Percentiles rank a stretch among this genome's conserved stretches.
These are phyloP conservation scores for Leucoraja erinaceus DNA, from an alignment of 2,113 vertebrate species.

Conservation along the genomic window DNA sequence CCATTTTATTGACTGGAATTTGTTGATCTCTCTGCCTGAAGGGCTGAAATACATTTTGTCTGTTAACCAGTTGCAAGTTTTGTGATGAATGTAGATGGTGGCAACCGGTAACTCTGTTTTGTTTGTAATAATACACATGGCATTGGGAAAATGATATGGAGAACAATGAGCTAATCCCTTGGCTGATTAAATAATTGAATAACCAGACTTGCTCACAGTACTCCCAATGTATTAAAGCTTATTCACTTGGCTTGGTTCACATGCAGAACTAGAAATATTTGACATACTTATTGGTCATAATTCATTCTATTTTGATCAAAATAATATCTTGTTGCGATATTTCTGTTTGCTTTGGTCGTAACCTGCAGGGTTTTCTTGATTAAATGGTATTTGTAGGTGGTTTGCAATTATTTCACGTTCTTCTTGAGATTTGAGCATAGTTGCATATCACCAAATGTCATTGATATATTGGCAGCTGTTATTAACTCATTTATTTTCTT, in stretches of 20 bases:
- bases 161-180: background rate
- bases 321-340: no score
- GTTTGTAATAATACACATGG: background rate
- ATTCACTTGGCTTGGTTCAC: background rate
- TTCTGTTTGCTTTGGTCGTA: background rate
- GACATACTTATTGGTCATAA: background rate
- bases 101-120: background rate
- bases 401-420: background rate
- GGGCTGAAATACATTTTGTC: background rate
- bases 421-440: background rate
- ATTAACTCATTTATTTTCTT: constrained; percentile 42
- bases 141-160: background rate
- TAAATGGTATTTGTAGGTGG: no score
- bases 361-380: background rate
- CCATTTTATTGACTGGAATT: background rate
- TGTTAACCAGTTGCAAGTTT: background rate
- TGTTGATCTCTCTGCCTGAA: background rate
- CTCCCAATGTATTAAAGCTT: background rate
- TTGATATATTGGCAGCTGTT: fast-evolving
- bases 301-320: background rate
- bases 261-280: background rate
- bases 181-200: background rate
- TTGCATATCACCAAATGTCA: background rate
- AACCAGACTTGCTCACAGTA: background rate
- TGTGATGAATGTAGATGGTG: background rate